A percentile compares a stretch with the other conserved stretches of the same genome.
phyloP scores from a whole-genome alignment of 2,888 invertebrate species.

The Drosophila pseudotalamancana region DNA sequence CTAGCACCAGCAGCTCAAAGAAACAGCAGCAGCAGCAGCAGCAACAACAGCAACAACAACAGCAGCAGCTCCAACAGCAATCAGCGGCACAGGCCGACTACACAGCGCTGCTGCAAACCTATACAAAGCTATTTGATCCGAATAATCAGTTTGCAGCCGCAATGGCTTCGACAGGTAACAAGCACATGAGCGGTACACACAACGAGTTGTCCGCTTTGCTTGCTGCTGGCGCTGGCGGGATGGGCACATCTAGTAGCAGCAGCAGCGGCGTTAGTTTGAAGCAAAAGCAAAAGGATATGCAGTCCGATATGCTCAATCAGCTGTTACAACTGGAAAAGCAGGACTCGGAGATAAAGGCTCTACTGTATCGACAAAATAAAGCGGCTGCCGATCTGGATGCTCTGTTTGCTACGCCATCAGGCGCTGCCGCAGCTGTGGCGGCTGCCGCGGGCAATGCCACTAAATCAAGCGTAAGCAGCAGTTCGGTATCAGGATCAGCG shows the following conservation, averaged over 20 bases:
- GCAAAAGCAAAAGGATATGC: constrained; percentile 76
- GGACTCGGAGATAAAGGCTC: constrained; percentile 81
- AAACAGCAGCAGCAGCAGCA: constrained; percentile 71
- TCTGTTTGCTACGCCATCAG: constrained; percentile 81
- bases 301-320: constrained; percentile 83
- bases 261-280: constrained; percentile 53
- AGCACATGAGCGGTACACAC: constrained; percentile 73
- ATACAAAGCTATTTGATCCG: constrained; percentile 83
- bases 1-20: constrained; percentile 64
- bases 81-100: constrained; percentile 79
- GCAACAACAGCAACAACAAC: constrained; percentile 61
- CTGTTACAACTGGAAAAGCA: constrained; percentile 82
- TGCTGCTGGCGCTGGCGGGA: constrained; percentile 69
- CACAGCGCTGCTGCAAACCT: constrained; percentile 82
- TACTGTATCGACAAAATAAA: constrained; percentile 83
- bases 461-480: constrained; percentile 51
- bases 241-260: constrained; percentile 29
- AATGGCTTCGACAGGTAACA: constrained; percentile 58
- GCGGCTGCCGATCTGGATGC: constrained; percentile 82
- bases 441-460: constrained; percentile 39
- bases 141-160: constrained; percentile 80
- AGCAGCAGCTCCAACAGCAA: constrained; percentile 67
- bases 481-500: constrained; percentile 40
- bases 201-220: constrained; percentile 81
- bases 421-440: constrained; percentile 52